Base-by-base conservation (phyloP, 2,797 vertebrate genomes). In the Gymnodraco acuticeps region DNA sequence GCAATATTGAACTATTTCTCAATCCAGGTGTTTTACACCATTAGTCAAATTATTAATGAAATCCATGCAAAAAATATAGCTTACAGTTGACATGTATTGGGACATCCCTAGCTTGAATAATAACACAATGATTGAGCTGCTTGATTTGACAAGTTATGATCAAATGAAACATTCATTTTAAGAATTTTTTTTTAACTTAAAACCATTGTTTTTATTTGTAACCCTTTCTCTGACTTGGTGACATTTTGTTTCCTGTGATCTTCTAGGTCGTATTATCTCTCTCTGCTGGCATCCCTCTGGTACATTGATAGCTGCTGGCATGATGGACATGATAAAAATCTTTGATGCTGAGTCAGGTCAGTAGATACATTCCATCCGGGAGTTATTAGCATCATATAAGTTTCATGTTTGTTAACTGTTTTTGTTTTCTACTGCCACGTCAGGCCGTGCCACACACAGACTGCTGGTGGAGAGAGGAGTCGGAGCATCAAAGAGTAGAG, bases 271-370 rank as follows among this genome's bases (percentile, higher is more conserved):
- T 0, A 87, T 99, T 62, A 76, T 99, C 17, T 98, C 96, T 66
- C 90, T 99, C 20, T 96, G 95, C 64, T 99, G 98, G 98, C 96
- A 97, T 74, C 95, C 96, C 0, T 95, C 93, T 0, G 97, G 90
- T 38, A 74, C 89, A 6, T 93, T 86, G 78, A 93, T 99, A 8
- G 96, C 91, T 0, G 96, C 96, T 0, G 98, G 98, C 17, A 97
- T 96, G 93, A 92, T 97, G 19, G 96, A 97, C 60, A 79, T 91
- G 83, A 91, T 99, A 82, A 88, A 81, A 0, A 87, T 99, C 27
- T 95, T 98, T 10, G 91, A 97, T 1, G 83, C 93, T 17, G 56
- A 90, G 58, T 96, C 96, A 71, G 98, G 98, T 99, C 78, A 91
- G 76, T 56, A 14, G n/a, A 46, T 8, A 0, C 13, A 27, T 16